A percentile compares a stretch with the other conserved stretches of the same genome.
phyloP scores from a whole-genome alignment of 2,113 vertebrate species.

The Odontophorus gujanensis region DNA sequence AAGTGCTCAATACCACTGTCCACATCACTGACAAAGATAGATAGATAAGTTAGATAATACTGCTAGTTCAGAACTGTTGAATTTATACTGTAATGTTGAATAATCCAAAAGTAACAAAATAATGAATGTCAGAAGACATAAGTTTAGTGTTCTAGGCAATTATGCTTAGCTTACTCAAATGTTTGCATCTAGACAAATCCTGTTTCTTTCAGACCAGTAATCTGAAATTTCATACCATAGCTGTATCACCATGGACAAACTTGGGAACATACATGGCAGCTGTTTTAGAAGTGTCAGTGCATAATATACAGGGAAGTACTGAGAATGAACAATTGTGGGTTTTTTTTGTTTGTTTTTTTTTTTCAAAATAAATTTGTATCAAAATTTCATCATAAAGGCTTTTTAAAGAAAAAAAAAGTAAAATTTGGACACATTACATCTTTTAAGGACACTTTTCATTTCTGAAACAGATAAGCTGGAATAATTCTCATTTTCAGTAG shows the following conservation, averaged over 20 bases:
- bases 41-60: background rate
- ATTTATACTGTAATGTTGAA: background rate
- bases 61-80: background rate
- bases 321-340: background rate
- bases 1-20: background rate
- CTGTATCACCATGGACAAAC: background rate
- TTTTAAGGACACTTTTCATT: background rate
- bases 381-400: background rate
- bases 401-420: background rate
- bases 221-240: background rate
- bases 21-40: background rate
- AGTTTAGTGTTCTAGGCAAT: background rate
- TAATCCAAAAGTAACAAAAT: background rate
- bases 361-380: background rate
- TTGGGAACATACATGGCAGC: background rate
- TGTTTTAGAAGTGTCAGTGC: background rate
- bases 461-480: background rate
- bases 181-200: background rate
- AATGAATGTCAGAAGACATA: background rate
- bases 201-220: background rate
- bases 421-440: rapidly evolving
- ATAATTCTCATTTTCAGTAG: background rate
- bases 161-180: background rate
- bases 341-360: background rate
- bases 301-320: background rate